These are phyloP conservation scores for Tylochromis polylepis DNA, from an alignment of 2,113 vertebrate species.

Conservation along the genomic window DNA sequence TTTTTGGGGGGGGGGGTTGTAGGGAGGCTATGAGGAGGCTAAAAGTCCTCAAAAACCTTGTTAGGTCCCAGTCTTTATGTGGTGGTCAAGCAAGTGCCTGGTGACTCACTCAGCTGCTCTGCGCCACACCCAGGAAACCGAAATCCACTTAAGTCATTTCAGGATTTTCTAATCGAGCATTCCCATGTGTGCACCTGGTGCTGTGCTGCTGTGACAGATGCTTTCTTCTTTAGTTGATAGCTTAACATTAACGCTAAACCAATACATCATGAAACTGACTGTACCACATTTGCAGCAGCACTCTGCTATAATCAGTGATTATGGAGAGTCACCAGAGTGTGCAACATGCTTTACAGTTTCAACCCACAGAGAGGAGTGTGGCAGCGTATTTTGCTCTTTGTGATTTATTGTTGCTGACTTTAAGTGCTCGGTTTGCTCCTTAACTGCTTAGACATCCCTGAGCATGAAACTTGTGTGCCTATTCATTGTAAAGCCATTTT, in stretches of 20 bases:
- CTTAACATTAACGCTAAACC: not conserved
- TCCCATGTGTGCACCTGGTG: conserved; percentile 28
- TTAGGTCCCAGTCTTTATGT: conserved; percentile 20
- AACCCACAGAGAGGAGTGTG: conserved; percentile 27
- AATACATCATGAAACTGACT: not conserved
- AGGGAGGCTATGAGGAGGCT: not conserved
- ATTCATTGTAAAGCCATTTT: conserved; percentile 1
- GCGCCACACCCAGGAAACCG: conserved; percentile 38
- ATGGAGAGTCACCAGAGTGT: conserved; percentile 9
- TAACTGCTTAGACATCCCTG: not conserved
- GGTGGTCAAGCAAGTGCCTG: conserved; percentile 19
- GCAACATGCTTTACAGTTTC: conserved; percentile 18
- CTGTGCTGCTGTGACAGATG: not conserved
- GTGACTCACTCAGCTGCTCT: conserved; percentile 34
- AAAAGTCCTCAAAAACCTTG: not conserved
- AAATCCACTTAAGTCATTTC: conserved; percentile 28
- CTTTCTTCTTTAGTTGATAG: not conserved
- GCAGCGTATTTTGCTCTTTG: not conserved
- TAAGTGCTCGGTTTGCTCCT: conserved; percentile 24
- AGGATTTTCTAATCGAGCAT: not conserved
- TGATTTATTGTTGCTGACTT: conserved; percentile 40
- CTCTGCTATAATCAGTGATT: not conserved
- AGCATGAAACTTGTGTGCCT: not conserved
- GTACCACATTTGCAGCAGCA: not conserved
- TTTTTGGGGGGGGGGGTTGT: too few species aligned